A percentile compares a stretch with the other conserved stretches of the same genome.
Evolutionary conservation across 2,797 vertebrate genomes (phyloP).

Genomic region (Eptatretus atami): DNA sequence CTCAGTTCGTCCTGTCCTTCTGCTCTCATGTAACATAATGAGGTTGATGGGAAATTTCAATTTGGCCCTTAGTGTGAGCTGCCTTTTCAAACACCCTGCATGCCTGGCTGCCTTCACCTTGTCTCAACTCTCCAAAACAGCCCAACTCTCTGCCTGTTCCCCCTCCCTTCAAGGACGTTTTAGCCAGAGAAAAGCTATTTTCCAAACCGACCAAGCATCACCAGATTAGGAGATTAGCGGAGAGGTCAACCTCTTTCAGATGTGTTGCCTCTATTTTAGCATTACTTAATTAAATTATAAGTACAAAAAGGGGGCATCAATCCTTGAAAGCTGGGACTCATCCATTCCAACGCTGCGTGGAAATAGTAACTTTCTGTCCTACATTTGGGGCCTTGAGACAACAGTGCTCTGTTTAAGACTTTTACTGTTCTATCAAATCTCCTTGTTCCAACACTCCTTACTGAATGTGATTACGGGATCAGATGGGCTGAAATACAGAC

Average conservation of each 20-base stretch:
- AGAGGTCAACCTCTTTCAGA: not conserved
- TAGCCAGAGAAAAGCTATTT: slow-evolving; percentile 2
- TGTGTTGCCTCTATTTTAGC: not conserved
- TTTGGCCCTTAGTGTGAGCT: too few relatives aligned
- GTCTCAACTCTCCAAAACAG: slow-evolving; percentile 1
- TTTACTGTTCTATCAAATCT: too few relatives aligned
- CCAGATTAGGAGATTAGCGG: slow-evolving; percentile 5
- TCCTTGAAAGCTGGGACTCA: not conserved
- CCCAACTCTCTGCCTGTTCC: not conserved
- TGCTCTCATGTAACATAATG: too few relatives aligned
- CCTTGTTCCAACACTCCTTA: too few relatives aligned
- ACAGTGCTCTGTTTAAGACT: too few relatives aligned
- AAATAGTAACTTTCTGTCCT: too few relatives aligned
- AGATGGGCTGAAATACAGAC: too few relatives aligned
- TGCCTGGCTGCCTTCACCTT: slow-evolving; percentile 3
- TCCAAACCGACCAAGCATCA: slow-evolving; percentile 2
- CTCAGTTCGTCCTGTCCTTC: too few relatives aligned
- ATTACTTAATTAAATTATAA: slow-evolving; percentile 3
- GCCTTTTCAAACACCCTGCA: not conserved
- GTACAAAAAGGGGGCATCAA: not conserved
- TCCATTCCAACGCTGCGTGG: too few relatives aligned
- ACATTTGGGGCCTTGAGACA: too few relatives aligned
- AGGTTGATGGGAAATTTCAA: too few relatives aligned
- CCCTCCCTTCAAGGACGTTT: slow-evolving; percentile 2
- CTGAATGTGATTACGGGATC: too few relatives aligned